Evolutionary conservation across 2,113 vertebrate genomes (phyloP).

Genomic region (Boulengeromyrus knoepffleri): DNA sequence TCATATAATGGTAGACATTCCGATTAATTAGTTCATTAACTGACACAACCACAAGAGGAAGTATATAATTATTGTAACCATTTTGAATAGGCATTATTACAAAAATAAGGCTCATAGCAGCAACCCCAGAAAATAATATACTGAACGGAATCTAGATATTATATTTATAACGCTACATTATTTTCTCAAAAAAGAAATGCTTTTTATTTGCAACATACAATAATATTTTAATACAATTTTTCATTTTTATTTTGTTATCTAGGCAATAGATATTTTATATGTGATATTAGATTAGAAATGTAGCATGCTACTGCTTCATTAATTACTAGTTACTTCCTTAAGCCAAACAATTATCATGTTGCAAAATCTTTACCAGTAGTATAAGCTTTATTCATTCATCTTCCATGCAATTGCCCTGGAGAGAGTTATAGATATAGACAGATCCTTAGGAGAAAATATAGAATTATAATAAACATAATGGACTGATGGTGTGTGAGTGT

Average conservation of each 20-base stretch:
- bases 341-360: background rate
- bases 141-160: background rate
- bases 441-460: background rate
- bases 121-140: background rate
- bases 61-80: background rate
- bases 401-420: background rate
- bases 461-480: background rate
- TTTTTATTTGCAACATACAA: background rate
- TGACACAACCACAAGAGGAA: background rate
- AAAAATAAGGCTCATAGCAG: background rate
- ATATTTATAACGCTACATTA: background rate
- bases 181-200: background rate
- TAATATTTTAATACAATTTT: background rate
- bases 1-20: background rate
- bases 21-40: background rate
- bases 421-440: background rate
- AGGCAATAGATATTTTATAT: background rate
- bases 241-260: background rate
- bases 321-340: background rate
- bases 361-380: background rate
- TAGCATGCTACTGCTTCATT: background rate
- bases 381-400: background rate
- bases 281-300: background rate
- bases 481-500: background rate
- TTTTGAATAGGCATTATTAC: background rate